A percentile compares a stretch with the other conserved stretches of the same genome.
Evolutionary conservation across 1,140 invertebrate species (phyloP).

Genomic region (Asbolus verrucosus): DNA sequence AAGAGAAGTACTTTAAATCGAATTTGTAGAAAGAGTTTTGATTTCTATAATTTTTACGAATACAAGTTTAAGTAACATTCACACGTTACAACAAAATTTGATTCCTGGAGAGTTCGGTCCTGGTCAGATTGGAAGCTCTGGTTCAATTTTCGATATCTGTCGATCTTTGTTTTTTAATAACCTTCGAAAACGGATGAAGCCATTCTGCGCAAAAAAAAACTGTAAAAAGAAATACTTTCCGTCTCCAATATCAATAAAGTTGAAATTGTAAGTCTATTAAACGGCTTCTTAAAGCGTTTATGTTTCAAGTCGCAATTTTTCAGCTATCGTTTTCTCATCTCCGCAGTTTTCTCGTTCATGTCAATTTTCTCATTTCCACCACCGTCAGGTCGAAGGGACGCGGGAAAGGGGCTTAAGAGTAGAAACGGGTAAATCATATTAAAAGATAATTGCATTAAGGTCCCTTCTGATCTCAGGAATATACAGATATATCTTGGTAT

Average conservation of each 20-base stretch:
- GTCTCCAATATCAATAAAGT: constrained; percentile 46
- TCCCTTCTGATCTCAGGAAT: constrained; percentile 49
- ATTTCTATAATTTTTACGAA: too few relatives aligned
- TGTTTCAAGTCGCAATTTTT: constrained; percentile 48
- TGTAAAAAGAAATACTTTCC: constrained; percentile 40
- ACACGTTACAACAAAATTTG: too few relatives aligned
- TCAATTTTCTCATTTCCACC: constrained; percentile 48
- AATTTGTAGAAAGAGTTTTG: too few relatives aligned
- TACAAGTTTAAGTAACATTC: too few relatives aligned
- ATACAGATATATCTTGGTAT: constrained; percentile 46
- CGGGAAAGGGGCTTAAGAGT: constrained; percentile 14
- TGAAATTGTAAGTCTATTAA: constrained; percentile 48
- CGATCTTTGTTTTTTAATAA: constrained; percentile 45
- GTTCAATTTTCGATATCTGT: constrained; percentile 28
- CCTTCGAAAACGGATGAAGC: constrained; percentile 24
- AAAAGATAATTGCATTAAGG: constrained; percentile 51
- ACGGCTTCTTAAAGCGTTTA: constrained; percentile 43
- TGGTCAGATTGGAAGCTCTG: too few relatives aligned
- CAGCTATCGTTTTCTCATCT: constrained; percentile 47
- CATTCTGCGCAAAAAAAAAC: constrained; percentile 35
- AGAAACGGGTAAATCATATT: constrained; percentile 48
- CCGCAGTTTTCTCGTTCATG: constrained; percentile 40
- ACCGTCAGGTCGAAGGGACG: constrained; percentile 8
- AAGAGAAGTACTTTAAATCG: too few relatives aligned
- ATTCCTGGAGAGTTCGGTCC: background rate